These are phyloP conservation scores for Plectrocnemia conspersa DNA, from an alignment of 1,140 invertebrate species.

Conservation along the genomic window DNA sequence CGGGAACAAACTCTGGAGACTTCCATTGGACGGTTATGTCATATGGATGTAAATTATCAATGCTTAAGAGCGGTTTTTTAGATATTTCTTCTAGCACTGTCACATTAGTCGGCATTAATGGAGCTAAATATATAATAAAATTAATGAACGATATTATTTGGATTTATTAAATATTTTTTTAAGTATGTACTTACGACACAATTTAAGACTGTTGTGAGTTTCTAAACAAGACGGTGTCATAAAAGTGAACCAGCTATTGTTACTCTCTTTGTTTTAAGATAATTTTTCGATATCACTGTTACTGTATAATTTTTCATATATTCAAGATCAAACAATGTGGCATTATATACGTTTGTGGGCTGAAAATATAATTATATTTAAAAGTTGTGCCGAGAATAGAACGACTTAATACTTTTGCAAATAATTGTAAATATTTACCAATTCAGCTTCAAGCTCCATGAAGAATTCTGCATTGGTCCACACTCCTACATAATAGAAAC, in stretches of 20 bases:
- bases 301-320: slow-evolving; percentile 38
- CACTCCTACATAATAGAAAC: slow-evolving; percentile 39
- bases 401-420: slow-evolving; percentile 13
- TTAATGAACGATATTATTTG: background rate
- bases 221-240: slow-evolving; percentile 41
- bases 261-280: slow-evolving; percentile 24
- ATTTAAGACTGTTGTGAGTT: slow-evolving; percentile 37
- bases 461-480: slow-evolving; percentile 32
- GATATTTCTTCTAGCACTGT: slow-evolving; percentile 31
- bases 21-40: slow-evolving; percentile 43
- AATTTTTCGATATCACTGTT: slow-evolving; percentile 34
- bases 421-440: slow-evolving; percentile 34
- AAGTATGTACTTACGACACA: slow-evolving; percentile 40
- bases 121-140: slow-evolving; percentile 37
- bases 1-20: slow-evolving; percentile 39
- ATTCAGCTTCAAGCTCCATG: slow-evolving; percentile 24
- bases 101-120: slow-evolving; percentile 37
- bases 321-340: slow-evolving; percentile 28
- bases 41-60: slow-evolving; percentile 23
- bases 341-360: slow-evolving; percentile 17
- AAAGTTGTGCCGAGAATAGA: slow-evolving; percentile 1
- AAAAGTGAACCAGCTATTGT: slow-evolving; percentile 33
- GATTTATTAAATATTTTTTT: slow-evolving; percentile 2
- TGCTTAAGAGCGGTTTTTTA: slow-evolving; percentile 13
- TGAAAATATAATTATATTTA: slow-evolving; percentile 14